phyloP scores from a whole-genome alignment of 2,888 invertebrate genomes.

The Trissonchulus sp. region DNA sequence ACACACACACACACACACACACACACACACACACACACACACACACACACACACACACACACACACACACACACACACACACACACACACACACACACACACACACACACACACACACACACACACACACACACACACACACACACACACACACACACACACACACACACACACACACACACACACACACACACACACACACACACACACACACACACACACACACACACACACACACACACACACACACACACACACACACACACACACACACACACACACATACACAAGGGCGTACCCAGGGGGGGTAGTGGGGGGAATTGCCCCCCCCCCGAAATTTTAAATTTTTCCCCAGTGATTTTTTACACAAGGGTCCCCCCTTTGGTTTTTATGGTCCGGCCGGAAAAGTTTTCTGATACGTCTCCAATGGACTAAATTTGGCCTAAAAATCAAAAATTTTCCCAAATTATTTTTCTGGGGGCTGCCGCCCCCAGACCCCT shows the following conservation, averaged over 20 bases:
- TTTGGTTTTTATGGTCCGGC: too few relatives aligned
- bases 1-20: conserved; percentile 8
- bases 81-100: conserved; percentile 8
- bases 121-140: background rate
- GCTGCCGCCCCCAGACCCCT: too few relatives aligned
- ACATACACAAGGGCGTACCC: too few relatives aligned
- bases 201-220: conserved; percentile 8
- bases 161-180: conserved; percentile 4
- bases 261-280: too few relatives aligned
- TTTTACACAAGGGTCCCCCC: too few relatives aligned
- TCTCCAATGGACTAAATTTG: too few relatives aligned
- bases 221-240: conserved; percentile 8
- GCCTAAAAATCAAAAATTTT: too few relatives aligned
- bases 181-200: background rate
- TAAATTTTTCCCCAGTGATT: too few relatives aligned
- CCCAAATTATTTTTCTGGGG: too few relatives aligned
- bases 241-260: conserved; percentile 8
- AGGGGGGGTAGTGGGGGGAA: too few relatives aligned
- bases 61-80: conserved; percentile 8
- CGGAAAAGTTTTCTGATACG: too few relatives aligned
- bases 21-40: conserved; percentile 8
- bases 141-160: background rate
- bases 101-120: background rate
- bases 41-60: conserved; percentile 8
- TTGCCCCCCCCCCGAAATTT: too few relatives aligned